Base-by-base conservation (phyloP, 2,113 vertebrate genomes). In the Pluvianellus socialis region DNA sequence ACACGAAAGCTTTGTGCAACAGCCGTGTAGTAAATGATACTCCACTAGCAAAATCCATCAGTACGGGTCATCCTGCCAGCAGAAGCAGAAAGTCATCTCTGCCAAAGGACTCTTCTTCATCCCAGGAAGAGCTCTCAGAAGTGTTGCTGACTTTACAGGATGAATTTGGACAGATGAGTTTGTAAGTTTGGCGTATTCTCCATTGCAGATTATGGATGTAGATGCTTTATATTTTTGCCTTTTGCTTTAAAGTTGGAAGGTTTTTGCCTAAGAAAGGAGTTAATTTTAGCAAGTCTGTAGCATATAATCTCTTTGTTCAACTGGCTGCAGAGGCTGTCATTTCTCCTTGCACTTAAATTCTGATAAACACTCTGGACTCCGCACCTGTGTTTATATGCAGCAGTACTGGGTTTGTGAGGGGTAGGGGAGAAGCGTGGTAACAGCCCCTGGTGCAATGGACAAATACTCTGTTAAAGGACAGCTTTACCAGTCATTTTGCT, bases 161-260 rank as follows among this genome's bases (percentile, higher is more conserved):
- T 85, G 99, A 99, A 97, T 99, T 99, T 91, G 98, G 98, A 71
- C 98, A 99, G 86, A 99, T 99, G 99, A 99, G 98, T 97, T 98
- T 99, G 99, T 99, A 96, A 99, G 99, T 99, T 56, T 72, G 49
- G 9, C 23, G 0, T 27, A 27, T 71, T 80, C 7, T 67, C 14
- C 3, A 1, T 13, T 73, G 26, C 26, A 67, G 74, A 18, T 74
- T 11, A 16, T 30, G 13, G 45, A 33, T 62, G 45, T 4, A 7
- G 18, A 8, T 72, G 56, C 75, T 88, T 62, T 38, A 1, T 74
- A 23, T 7, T 86, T 40, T 79, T 71, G 14, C 6, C 28, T 47
- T 75, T 66, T 88, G 49, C 18, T 50, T 68, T 73, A 22, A 82
- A 40, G 12, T 65, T 71, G 40, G n/a, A 50, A 81, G 32, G 5